These are phyloP conservation scores for Hirundo rustica DNA, from an alignment of 2,797 vertebrate species.

Conservation along the genomic window DNA sequence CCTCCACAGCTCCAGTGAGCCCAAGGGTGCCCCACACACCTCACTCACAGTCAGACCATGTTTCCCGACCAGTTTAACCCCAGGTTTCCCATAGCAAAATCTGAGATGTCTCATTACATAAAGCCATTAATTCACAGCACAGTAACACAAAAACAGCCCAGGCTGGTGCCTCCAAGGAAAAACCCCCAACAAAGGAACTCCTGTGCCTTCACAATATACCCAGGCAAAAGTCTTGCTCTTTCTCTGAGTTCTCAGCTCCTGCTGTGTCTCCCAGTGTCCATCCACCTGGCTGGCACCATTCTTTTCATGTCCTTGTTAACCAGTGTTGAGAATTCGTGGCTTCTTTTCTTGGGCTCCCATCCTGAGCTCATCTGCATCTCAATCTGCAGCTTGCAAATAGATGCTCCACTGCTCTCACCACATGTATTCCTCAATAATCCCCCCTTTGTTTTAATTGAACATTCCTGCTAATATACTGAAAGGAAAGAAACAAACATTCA, in stretches of 20 bases:
- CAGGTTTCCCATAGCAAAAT: not conserved
- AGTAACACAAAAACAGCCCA: not conserved
- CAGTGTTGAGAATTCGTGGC: accelerated
- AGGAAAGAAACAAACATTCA: not conserved
- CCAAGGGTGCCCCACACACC: accelerated
- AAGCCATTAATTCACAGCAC: not conserved
- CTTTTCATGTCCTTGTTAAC: not conserved
- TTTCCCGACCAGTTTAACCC: not conserved
- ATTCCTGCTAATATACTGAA: not conserved
- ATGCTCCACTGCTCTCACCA: not conserved
- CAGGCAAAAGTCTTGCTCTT: accelerated
- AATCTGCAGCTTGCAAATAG: not conserved
- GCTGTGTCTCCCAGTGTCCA: not conserved
- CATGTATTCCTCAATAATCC: not conserved
- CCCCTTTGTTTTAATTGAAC: not conserved
- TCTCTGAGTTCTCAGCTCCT: accelerated
- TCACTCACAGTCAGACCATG: not conserved
- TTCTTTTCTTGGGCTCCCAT: accelerated
- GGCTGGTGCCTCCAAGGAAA: accelerated
- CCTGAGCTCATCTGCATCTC: not conserved
- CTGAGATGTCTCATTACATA: not conserved
- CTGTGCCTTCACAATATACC: no score
- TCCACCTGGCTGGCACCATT: not conserved
- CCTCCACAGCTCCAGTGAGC: not conserved
- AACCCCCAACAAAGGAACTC: not conserved